A percentile compares a stretch with the other conserved stretches of the same genome.
Conservation (phyloP, 2,797 vertebrate species). For the Enteromius afrohamiltoni region DNA sequence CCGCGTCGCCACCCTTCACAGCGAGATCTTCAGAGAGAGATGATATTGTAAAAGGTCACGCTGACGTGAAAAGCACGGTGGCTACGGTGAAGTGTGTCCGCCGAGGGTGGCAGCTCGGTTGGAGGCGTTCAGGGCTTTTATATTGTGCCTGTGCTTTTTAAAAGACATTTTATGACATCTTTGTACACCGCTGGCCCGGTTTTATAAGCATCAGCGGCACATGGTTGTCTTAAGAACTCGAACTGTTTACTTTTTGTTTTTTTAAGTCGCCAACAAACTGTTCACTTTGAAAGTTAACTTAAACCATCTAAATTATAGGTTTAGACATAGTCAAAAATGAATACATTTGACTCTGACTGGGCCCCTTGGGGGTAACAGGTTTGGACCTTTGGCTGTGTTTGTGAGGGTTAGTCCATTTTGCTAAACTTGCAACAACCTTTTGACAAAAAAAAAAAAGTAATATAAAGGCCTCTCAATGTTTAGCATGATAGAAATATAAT, state of each 20-base stretch:
- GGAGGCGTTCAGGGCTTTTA: slow-evolving; percentile 6
- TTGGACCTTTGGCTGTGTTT: not conserved
- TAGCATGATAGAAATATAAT: not conserved
- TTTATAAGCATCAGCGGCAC: slow-evolving; percentile 1
- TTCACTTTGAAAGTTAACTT: not conserved
- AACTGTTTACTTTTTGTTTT: not conserved
- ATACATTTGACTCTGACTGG: not conserved
- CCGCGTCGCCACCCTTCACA: slow-evolving; percentile 75
- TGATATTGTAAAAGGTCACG: slow-evolving; percentile 72
- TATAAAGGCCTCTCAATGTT: not conserved
- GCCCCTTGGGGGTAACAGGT: too few species aligned
- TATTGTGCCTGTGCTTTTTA: slow-evolving; percentile 1
- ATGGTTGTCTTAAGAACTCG: not conserved
- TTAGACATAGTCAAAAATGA: not conserved
- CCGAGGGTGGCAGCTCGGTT: not conserved
- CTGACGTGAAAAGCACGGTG: slow-evolving; percentile 58
- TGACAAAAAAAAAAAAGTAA: not conserved
- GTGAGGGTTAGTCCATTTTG: not conserved
- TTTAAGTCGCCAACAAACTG: not conserved
- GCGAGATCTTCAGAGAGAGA: slow-evolving; percentile 56
- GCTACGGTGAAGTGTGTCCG: slow-evolving; percentile 60
- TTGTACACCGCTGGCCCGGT: not conserved
- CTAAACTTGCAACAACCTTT: not conserved
- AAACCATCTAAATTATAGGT: not conserved
- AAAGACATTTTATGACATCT: slow-evolving; percentile 12